phyloP scores from a whole-genome alignment of 1,140 invertebrate species.

The Drosophila jambulina region DNA sequence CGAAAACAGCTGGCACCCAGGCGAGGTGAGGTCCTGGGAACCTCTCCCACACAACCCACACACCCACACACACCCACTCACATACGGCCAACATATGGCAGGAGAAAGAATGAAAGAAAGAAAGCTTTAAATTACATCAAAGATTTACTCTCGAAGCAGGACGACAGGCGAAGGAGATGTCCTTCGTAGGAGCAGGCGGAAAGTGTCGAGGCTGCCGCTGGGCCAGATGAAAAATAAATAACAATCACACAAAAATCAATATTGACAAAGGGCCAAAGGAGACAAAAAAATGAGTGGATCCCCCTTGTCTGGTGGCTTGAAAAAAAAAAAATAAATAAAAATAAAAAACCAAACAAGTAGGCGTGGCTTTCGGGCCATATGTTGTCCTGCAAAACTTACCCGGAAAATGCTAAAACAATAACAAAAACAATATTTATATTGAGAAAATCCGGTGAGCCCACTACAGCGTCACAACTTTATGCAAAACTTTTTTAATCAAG shows the following conservation, averaged over 20 bases:
- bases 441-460: slow-evolving; percentile 14
- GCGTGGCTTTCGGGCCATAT: slow-evolving; percentile 46
- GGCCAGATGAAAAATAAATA: slow-evolving; percentile 78
- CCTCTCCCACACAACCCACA: background rate
- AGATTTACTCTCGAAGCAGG: slow-evolving; percentile 28
- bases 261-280: slow-evolving; percentile 57
- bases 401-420: slow-evolving; percentile 16
- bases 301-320: slow-evolving; percentile 11
- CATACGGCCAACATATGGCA: slow-evolving; percentile 53
- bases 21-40: slow-evolving; percentile 16
- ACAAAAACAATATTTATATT: slow-evolving; percentile 18
- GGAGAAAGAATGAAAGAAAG: slow-evolving; percentile 15
- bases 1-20: slow-evolving; percentile 38
- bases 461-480: slow-evolving; percentile 29
- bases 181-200: slow-evolving; percentile 21
- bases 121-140: slow-evolving; percentile 65
- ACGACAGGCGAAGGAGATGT: slow-evolving; percentile 28
- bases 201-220: slow-evolving; percentile 35
- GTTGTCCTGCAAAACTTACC: slow-evolving; percentile 47
- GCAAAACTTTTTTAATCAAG: slow-evolving; percentile 74
- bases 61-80: slow-evolving; percentile 11
- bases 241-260: slow-evolving; percentile 80
- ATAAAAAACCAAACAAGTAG: slow-evolving; percentile 20
- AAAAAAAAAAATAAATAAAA: slow-evolving; percentile 4
- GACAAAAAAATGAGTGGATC: slow-evolving; percentile 3